Evolutionary conservation across 1,140 invertebrate genomes (phyloP), one percentile per base, ranked within the genome.

Genomic region (Drosophila biarmipes): DNA sequence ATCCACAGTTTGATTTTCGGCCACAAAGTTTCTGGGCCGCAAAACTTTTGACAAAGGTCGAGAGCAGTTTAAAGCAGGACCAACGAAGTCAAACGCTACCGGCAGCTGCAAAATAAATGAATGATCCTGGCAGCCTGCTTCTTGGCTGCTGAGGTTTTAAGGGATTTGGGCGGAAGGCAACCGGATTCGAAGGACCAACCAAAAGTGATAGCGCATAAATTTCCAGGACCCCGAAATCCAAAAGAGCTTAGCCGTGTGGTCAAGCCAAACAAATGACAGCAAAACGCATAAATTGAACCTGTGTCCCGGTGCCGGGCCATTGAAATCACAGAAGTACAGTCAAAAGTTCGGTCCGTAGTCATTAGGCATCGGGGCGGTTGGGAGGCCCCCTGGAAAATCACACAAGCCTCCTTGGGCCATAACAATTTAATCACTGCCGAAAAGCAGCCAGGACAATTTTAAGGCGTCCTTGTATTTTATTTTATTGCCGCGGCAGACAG

Each of bases 31-130:
- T 79, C n/a, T 73, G 54, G 63, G 62, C 59, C 68, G 43, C 58
- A 68, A 68, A 89, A 89, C 59, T 89, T 89, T 89, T 67, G 81
- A 84, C 79, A 87, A 87, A 87, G 82, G 82, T 87, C 84, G 79
- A 84, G 46, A 82, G 75, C 84, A 68, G 78, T 87, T 89, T 89
- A 84, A 87, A 69, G 64, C 67, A 56, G 42, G 45, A 27, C 27
- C 42, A 56, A 56, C 89, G 84, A 78, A 81, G 81, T 81, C 82
- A 86, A 86, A 64, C 57, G 82, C 82, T 68, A 62, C 82, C 37
- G 82, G 82, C 82, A 58, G 78, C 73, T 75, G 74, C 78, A 75
- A 78, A 81, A 81, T 86, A 76, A 87, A 86, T 86, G 74, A 86
- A 69, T 69, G 63, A 69, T 69, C 51, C 67, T 49, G 48, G 58